These are phyloP conservation scores for Oncorhynchus gorbuscha DNA, from an alignment of 2,113 vertebrate species.

Conservation along the genomic window DNA sequence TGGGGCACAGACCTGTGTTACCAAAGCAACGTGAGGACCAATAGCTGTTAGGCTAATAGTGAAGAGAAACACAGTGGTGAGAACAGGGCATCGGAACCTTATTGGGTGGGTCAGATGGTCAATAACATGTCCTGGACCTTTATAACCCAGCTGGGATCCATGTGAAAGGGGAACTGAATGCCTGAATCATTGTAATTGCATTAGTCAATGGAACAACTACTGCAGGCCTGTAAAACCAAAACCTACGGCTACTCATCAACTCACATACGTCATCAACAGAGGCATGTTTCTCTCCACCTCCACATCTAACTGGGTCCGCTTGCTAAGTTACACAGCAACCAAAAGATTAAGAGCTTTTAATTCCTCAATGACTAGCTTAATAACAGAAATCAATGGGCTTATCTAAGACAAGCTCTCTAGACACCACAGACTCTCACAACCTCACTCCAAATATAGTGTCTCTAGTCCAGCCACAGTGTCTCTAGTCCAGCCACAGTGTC, in stretches of 20 bases:
- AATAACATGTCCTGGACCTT: not conserved
- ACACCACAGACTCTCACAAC: not conserved
- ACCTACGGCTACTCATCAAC: not conserved
- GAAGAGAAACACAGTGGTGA: not conserved
- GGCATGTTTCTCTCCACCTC: not conserved
- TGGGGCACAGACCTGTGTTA: slow-evolving; percentile 8
- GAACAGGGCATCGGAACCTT: not conserved
- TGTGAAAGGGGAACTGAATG: not conserved
- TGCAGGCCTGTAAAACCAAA: not conserved
- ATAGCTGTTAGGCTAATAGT: not conserved
- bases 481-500: no score
- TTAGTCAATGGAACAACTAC: not conserved
- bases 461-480: no score
- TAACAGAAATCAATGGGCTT: not conserved
- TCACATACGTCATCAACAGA: not conserved
- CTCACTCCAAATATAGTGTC: not conserved
- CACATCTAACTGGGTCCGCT: no score
- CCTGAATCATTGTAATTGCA: not conserved
- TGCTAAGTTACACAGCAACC: no score
- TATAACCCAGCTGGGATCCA: not conserved
- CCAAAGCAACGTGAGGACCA: slow-evolving; percentile 9
- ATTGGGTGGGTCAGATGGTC: not conserved
- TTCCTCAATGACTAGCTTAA: not conserved
- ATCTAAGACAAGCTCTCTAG: not conserved
- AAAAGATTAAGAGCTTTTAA: not conserved